These are phyloP conservation scores for Silurus glanis DNA, from an alignment of 2,113 vertebrate genomes.

Conservation along the genomic window DNA sequence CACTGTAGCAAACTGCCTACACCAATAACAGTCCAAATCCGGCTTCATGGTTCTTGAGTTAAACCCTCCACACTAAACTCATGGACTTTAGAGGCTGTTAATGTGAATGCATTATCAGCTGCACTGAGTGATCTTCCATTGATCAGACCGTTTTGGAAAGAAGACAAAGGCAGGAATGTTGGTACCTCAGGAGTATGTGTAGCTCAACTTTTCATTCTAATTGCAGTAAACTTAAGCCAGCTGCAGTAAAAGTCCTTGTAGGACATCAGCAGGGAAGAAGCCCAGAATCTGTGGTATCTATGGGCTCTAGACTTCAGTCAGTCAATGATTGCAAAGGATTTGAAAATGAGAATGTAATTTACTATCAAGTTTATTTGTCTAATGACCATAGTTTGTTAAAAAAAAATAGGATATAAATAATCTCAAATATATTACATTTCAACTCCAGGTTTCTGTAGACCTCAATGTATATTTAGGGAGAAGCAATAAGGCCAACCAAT, in stretches of 20 bases:
- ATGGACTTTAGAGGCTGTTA: too few species aligned
- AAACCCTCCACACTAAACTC: too few species aligned
- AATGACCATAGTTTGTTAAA: neutral
- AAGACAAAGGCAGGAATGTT: too few species aligned
- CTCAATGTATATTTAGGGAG: neutral
- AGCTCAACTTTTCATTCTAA: too few species aligned
- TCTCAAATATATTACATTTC: neutral
- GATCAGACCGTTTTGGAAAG: too few species aligned
- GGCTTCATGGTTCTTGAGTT: too few species aligned
- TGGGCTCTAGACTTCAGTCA: neutral
- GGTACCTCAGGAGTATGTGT: too few species aligned
- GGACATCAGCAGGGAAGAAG: neutral
- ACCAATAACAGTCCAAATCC: too few species aligned
- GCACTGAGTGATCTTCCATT: too few species aligned
- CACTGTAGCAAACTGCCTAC: too few species aligned
- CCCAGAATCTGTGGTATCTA: neutral
- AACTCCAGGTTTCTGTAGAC: neutral
- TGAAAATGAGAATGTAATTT: neutral
- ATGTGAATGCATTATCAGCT: too few species aligned
- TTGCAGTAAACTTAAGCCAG: too few species aligned
- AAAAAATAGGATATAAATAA: neutral
- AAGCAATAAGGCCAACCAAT: neutral
- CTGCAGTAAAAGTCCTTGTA: neutral
- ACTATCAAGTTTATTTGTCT: neutral
- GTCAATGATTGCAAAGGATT: neutral